Percentiles rank a stretch among this genome's conserved stretches.
These are phyloP conservation scores for Neomorphus geoffroyi DNA, from an alignment of 2,797 vertebrate genomes.

Conservation along the genomic window DNA sequence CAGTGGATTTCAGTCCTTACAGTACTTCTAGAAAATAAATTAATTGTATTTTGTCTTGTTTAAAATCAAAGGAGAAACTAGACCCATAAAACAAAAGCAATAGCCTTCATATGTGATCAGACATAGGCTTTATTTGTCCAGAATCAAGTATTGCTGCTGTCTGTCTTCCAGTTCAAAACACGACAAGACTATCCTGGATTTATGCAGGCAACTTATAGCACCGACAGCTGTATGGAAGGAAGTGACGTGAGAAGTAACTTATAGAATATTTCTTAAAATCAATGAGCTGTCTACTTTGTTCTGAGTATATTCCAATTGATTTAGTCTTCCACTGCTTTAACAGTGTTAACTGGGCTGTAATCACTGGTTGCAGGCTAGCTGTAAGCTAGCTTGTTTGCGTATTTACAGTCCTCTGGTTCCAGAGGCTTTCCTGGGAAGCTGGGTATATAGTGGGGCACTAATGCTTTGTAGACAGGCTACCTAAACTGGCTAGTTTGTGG, in stretches of 20 bases:
- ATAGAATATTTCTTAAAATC: neutral
- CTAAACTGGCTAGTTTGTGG: neutral
- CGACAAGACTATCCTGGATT: neutral
- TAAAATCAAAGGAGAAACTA: neutral
- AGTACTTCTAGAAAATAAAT: neutral
- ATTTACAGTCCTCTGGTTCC: neutral
- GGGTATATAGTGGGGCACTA: neutral
- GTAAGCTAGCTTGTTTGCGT: neutral
- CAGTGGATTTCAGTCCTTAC: neutral
- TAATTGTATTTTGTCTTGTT: neutral
- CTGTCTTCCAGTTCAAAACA: neutral
- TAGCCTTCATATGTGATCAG: neutral
- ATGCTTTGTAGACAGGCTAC: neutral
- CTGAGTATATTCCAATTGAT: neutral
- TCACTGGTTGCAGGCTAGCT: neutral
- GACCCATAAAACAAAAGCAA: neutral
- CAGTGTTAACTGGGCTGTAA: neutral
- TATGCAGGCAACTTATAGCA: neutral
- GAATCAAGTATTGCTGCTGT: neutral
- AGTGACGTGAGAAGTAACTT: too few relatives aligned
- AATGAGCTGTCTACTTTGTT: neutral
- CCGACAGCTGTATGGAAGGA: too few relatives aligned
- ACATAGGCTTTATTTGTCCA: neutral
- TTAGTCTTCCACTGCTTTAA: neutral
- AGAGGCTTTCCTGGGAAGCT: neutral